Base-by-base conservation (phyloP, 2,113 vertebrate species). In the Cercocebus atys region DNA sequence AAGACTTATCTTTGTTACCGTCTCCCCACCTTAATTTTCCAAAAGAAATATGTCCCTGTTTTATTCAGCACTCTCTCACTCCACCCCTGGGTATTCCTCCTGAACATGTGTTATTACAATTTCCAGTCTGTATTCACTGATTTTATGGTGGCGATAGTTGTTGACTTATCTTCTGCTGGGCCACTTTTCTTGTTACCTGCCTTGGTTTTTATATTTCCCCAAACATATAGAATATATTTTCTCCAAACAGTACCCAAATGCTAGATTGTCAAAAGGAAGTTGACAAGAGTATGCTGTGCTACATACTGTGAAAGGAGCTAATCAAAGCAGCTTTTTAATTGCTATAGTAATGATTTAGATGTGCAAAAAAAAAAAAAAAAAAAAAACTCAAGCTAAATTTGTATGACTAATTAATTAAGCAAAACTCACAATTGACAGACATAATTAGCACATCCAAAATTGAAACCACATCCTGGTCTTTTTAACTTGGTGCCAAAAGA, bases 321-420 rank as follows among this genome's bases (percentile, higher is more conserved):
- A 98, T 98, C 96, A 97, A 95, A 98, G 95, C 95, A 97, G 84
- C 61, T 89, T 97, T 97, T 97, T 92, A 98, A 98, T 98, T 95
- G 96, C 83, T 97, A 68, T 66, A 97, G 97, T 98, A 98, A 98
- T 98, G 96, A 97, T 95, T 84, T 95, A 95, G 94, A 97, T 95
- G 94, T 96, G 92, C 87, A 97, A 93, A 97, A 92, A 97, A 97
- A 86, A 93, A n/a, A n/a, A 86, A 97, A 93, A 97, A 92, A 97
- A 97, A 86, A 93, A 50, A 50, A 70, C 87, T 90, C 84, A 96
- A 96, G 95, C 96, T 97, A 97, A 96, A 97, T 96, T 96, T 90
- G 97, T 94, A 97, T 98, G 97, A 96, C 97, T 98, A 96, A 98
- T 96, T 96, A 97, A 97, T 98, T 97, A 98, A 96, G 96, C 90